phyloP scores from a whole-genome alignment of 2,113 vertebrate genomes.

The Martes martes region DNA sequence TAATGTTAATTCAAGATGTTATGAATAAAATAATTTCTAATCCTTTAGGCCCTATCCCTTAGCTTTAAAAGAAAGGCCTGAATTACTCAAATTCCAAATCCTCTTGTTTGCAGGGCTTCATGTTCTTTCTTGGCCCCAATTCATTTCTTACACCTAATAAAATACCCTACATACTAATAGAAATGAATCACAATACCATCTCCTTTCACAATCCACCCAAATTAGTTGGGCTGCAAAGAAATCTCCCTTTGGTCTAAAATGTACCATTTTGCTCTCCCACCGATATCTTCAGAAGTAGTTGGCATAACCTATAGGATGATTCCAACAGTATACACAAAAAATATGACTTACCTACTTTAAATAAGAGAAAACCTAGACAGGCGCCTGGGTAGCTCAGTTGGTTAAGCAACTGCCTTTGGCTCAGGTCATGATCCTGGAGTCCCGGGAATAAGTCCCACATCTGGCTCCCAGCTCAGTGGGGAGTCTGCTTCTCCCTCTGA shows the following conservation, averaged over 20 bases:
- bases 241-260: constrained; percentile 3
- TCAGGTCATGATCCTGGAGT: no score
- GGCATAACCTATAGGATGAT: not conserved
- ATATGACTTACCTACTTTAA: not conserved
- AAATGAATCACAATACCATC: not conserved
- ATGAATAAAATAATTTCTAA: not conserved
- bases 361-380: not conserved
- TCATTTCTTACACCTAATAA: not conserved
- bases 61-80: not conserved
- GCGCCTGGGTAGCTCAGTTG: no score
- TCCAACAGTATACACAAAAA: not conserved
- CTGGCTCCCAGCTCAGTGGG: no score
- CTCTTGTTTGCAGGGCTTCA: not conserved
- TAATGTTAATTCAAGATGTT: not conserved
- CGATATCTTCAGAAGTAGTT: not conserved
- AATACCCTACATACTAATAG: not conserved
- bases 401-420: no score
- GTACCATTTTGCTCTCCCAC: not conserved
- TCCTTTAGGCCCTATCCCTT: not conserved
- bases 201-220: not conserved
- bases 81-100: not conserved
- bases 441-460: no score
- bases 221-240: not conserved
- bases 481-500: no score
- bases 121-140: not conserved